Conservation (phyloP, 2,888 invertebrate species). For the Ommatoiulus sabulosus region DNA sequence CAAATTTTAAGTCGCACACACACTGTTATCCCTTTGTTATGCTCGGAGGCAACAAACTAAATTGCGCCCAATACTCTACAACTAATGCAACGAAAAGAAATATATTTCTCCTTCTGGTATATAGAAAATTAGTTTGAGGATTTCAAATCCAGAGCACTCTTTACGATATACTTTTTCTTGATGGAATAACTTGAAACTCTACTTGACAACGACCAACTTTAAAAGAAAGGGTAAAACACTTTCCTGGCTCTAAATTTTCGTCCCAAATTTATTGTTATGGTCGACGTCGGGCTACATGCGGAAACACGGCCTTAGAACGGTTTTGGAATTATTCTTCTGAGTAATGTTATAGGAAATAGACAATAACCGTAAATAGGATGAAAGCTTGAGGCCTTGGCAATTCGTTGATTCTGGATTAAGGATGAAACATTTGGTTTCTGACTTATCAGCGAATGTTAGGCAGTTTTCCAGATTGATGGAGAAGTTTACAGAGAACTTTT, state of each 20-base stretch:
- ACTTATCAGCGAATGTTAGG: too few species aligned
- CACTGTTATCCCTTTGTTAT: background rate
- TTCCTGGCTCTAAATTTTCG: too few species aligned
- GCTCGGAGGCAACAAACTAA: background rate
- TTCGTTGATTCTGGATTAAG: background rate
- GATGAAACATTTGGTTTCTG: background rate
- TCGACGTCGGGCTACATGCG: background rate
- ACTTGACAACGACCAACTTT: background rate
- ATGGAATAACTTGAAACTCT: conserved; percentile 3
- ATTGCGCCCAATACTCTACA: background rate
- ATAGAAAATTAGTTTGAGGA: background rate
- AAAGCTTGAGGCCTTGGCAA: background rate
- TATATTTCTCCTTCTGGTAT: background rate
- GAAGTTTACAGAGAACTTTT: too few species aligned
- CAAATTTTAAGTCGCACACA: background rate
- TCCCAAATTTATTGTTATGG: background rate
- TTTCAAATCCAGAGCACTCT: background rate
- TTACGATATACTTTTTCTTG: background rate
- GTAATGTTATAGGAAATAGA: background rate
- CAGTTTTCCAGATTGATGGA: too few species aligned
- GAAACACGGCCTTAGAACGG: background rate
- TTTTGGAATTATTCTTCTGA: background rate
- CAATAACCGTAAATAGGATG: background rate
- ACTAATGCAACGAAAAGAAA: background rate
- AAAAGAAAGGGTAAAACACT: too few species aligned